Conservation (phyloP, 1,140 invertebrate genomes). For the Aphis gossypii region DNA sequence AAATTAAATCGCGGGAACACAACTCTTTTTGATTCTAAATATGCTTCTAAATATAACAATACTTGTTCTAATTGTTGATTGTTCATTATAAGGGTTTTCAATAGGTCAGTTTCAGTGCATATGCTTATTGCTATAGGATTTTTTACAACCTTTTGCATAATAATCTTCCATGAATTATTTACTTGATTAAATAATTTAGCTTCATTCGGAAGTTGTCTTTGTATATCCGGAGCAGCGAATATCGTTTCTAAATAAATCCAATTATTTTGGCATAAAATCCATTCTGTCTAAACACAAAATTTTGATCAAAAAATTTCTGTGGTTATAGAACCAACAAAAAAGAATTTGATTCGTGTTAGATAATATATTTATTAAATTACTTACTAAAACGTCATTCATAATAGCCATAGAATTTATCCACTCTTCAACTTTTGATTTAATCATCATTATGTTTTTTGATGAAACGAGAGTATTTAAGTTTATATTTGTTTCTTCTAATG, state of each 20-base stretch:
- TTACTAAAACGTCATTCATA: conserved; percentile 52
- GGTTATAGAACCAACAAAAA: no score
- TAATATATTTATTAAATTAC: background rate
- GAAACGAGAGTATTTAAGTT: conserved; percentile 84
- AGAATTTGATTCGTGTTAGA: background rate
- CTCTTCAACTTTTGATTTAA: conserved; percentile 80
- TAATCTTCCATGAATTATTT: conserved; percentile 92
- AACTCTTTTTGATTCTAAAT: conserved; percentile 93
- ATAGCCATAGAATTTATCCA: conserved; percentile 69
- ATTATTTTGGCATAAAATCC: conserved; percentile 93
- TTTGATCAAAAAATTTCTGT: background rate
- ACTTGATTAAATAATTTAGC: conserved; percentile 88
- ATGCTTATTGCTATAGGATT: conserved; percentile 86
- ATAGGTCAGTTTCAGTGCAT: conserved; percentile 90
- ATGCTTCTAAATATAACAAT: conserved; percentile 90
- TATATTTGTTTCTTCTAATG: conserved; percentile 85
- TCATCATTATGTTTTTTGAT: conserved; percentile 73
- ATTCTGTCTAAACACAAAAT: conserved; percentile 69
- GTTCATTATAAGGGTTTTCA: conserved; percentile 88
- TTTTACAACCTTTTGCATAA: conserved; percentile 84
- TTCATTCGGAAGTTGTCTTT: conserved; percentile 87
- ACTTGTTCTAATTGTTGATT: conserved; percentile 87
- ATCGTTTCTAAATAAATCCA: conserved; percentile 99
- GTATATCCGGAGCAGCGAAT: conserved; percentile 97
- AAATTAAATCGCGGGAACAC: conserved; percentile 97